Base-by-base conservation (phyloP, 2,113 vertebrate genomes). In the Ceyx melanurus region DNA sequence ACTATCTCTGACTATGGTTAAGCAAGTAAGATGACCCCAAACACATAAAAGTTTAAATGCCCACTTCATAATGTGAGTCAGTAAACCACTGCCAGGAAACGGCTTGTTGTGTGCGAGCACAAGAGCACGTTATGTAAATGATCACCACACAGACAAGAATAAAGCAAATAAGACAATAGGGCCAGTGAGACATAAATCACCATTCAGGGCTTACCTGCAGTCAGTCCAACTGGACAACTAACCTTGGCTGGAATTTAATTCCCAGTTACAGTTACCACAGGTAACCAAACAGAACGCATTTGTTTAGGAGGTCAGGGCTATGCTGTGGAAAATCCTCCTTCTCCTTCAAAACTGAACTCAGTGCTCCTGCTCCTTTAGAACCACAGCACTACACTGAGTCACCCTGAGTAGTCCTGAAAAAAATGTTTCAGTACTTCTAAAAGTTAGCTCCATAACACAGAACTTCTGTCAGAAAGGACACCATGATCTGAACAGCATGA, bases 31-130 rank as follows among this genome's bases (percentile, higher is more conserved):
- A 74, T 53, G 48, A 78, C 5, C 58, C 54, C 51, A 85, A 90
- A 90, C 43, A 64, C 28, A 57, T 78, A 45, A 72, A 82, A 82
- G 54, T 50, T 79, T 68, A 82, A 17, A 54, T 48, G 58, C 22
- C 60, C 7, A 2, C 74, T 87, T 92, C 71, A 89, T 57, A 79
- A 92, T 89, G 73, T 82, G 89, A 89, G 87, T 93, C 92, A 95
- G 78, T 77, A 86, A 95, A 93, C 84, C 81, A 92, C 78, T 73
- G 74, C 68, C 81, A 93, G 89, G 86, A 94, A 95, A 93, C 92
- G 71, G 79, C 61, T 77, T 45, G 45, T 15, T 78, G 64, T 31
- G n/a, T 81, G 66, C 15, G 65, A 95, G 60, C 79, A 89, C 56
- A 73, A 76, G 12, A 64, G 45, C 65, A 84, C 57, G 86, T 79